Percentiles rank a stretch among this genome's conserved stretches.
These are phyloP conservation scores for Pammene aurita DNA, from an alignment of 2,888 invertebrate genomes.

Conservation along the genomic window DNA sequence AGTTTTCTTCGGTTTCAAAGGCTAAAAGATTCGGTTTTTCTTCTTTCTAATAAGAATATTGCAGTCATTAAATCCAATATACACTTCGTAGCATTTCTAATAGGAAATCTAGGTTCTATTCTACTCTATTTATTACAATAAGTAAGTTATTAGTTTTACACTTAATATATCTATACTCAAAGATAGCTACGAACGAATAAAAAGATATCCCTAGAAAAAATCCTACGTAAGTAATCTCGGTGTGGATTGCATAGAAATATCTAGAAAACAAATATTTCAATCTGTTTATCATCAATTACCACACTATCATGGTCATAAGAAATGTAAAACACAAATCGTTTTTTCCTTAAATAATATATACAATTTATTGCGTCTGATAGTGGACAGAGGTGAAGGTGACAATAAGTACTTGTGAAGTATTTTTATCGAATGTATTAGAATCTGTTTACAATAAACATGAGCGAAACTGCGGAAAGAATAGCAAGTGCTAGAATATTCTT, in stretches of 20 bases:
- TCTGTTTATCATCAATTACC: slow-evolving; percentile 4
- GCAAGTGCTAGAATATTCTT: slow-evolving; percentile 48
- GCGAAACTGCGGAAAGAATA: slow-evolving; percentile 40
- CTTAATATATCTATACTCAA: too few species aligned
- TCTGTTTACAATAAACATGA: slow-evolving; percentile 45
- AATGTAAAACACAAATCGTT: neutral
- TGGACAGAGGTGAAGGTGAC: slow-evolving; percentile 7
- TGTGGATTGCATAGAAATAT: neutral
- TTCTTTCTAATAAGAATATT: slow-evolving; percentile 29
- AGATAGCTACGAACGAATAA: too few species aligned
- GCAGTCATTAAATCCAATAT: neutral
- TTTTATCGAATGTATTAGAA: slow-evolving; percentile 45
- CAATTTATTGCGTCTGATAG: neutral
- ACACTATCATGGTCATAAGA: neutral
- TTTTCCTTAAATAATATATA: neutral
- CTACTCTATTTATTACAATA: too few species aligned
- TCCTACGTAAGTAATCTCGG: neutral
- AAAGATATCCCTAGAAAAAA: slow-evolving; percentile 1
- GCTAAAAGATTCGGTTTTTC: slow-evolving; percentile 8
- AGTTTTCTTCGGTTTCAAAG: slow-evolving; percentile 49
- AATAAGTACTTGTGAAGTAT: slow-evolving; percentile 16
- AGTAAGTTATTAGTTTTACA: too few species aligned
- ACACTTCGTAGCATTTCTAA: neutral
- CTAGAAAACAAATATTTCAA: neutral
- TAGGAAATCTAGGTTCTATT: neutral